A percentile compares a stretch with the other conserved stretches of the same genome.
These are phyloP conservation scores for Rhombomys opimus DNA, from an alignment of 2,113 vertebrate genomes.

Conservation along the genomic window DNA sequence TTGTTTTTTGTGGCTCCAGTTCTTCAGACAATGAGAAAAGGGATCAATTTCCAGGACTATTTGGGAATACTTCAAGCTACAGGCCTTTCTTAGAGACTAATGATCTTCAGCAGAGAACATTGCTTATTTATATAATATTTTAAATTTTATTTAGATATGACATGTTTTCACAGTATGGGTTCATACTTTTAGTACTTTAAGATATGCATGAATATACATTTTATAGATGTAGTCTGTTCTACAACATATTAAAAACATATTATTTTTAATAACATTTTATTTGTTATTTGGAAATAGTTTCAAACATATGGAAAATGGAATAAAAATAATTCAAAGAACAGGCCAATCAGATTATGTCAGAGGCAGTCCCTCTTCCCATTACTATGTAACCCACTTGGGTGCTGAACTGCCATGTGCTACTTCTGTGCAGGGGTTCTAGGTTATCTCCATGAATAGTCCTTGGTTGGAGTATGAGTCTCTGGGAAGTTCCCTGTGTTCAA, in stretches of 20 bases:
- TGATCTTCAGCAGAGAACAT: neutral
- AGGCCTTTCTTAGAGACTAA: neutral
- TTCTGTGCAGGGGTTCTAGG: too few species aligned
- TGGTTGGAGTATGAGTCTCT: too few species aligned
- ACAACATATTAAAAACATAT: neutral
- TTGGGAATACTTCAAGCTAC: neutral
- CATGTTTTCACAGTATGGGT: neutral
- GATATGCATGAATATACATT: neutral
- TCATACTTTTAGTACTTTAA: constrained; percentile 14
- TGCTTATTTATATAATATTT: neutral
- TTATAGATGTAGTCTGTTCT: neutral
- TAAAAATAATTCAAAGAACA: neutral
- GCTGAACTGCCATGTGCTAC: too few species aligned
- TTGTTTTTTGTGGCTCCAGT: neutral
- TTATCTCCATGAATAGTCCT: too few species aligned
- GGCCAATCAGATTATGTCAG: too few species aligned
- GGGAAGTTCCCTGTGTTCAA: too few species aligned
- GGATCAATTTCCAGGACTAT: neutral
- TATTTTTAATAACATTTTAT: too few species aligned
- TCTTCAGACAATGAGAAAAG: neutral
- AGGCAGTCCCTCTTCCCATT: too few species aligned
- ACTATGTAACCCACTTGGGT: too few species aligned
- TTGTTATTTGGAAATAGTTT: constrained; percentile 41
- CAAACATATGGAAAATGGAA: neutral
- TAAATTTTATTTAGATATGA: constrained; percentile 31